Evolutionary conservation across 2,888 invertebrate species (phyloP), one percentile per base, ranked within the genome.

Genomic region (Brachyopa scutellaris): DNA sequence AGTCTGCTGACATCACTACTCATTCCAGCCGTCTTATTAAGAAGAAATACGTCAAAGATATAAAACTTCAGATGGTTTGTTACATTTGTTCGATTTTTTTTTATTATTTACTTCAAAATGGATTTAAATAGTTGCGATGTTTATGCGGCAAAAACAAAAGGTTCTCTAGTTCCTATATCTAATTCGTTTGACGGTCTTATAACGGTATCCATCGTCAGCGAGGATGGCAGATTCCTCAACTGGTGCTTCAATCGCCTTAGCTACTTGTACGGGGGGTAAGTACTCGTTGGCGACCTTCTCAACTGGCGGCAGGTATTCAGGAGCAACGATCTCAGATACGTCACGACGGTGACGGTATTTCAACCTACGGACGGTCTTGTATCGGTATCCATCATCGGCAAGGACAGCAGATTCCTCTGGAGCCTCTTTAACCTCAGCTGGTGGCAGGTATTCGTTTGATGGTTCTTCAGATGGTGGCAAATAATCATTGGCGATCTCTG

Each of bases 251-350:
- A 85, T 85, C 15, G 13, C 59, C 31, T 70, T 59, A 17, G 55
- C 7, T 5, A 61, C 64, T 4, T 55, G 86, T 7, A 77, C 3
- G 0, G 88, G 85, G 1, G 88, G 87, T 62, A 88, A 74, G 53
- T 87, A 87, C 0, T 87, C 87, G 9, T 84, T 85, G 70, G 85
- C 84, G 13, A 45, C 59, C 6, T 67, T 53, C 29, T 73, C 67
- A 47, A 33, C 40, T 49, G 79, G 73, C 47, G 79, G 79, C 33
- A 79, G 23, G 23, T 79, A 79, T 47, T 72, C 66, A 3, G 49
- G 49, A 26, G 26, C 36, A n/a, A n/a, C n/a, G 9, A 64, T n/a
- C 9, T 67, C 67, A 11, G 61, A 69, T 0, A 76, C 76, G 5
- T 67, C 62, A 11, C 76, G 76, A n/a, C 64, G 69, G 0, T 11